Base-by-base conservation (phyloP, 2,888 invertebrate genomes). In the Dicyrtomina minuta region DNA sequence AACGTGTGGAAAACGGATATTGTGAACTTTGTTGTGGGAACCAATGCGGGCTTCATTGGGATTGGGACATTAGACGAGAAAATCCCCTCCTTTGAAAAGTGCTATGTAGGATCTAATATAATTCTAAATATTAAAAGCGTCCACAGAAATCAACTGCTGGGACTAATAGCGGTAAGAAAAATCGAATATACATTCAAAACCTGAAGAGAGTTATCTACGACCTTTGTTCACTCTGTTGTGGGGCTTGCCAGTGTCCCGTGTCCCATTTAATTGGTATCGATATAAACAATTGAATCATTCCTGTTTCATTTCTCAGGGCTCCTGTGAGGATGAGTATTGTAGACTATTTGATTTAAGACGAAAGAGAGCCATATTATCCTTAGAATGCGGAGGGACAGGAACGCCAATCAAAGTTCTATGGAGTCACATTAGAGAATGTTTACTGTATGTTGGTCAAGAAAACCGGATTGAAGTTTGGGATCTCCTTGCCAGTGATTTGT, bases 381-480 rank as follows among this genome's bases (percentile, higher is more conserved):
- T 74, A 22, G 71, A 71, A 27, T 72, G 72, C n/a, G 70, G 60
- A 56, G 69, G 59, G n/a, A 64, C 27, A 15, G 56, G 60, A 13
- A 69, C 65, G 8, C 75, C 77, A 1, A 49, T 72, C 41, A 62
- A 70, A 17, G 70, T 77, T 17, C 61, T 62, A 46, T 77, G 75
- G 75, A 75, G 77, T 71, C 58, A 67, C 2, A 61, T 68, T 41
- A 26, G 77, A 27, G 59, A 70, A 5, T 75, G 75, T 2, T 46
- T 74, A 4, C 41, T 77, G 15, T 77, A 77, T 44, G 70, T 77
- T 12, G 74, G 72, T 1, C 58, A 74, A 17, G 64, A 64, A 20
- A 70, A 75, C 39, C 67, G 70, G 22, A 60, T 77, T 17, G 64
- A 73, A 33, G 64, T 72, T 4, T 77, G 75, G 74, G 77, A 77